These are phyloP conservation scores for Calliphora vicina DNA, from an alignment of 1,140 invertebrate genomes.

Conservation along the genomic window DNA sequence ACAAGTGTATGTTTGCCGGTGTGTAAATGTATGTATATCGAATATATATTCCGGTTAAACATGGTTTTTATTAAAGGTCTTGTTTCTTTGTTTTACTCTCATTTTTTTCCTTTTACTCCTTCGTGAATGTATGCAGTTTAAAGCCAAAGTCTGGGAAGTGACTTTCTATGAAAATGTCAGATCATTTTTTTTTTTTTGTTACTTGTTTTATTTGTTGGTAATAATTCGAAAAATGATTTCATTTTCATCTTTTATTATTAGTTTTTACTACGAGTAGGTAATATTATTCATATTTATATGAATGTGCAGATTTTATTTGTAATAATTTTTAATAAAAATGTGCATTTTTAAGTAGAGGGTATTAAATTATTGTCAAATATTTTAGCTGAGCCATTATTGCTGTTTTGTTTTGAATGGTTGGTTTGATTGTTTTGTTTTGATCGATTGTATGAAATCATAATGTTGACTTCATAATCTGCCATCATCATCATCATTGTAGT, in stretches of 20 bases:
- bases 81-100: neutral
- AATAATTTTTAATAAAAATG: neutral
- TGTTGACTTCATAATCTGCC: slow-evolving; percentile 28
- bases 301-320: neutral
- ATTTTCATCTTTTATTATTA: neutral
- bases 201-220: neutral
- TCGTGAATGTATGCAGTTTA: neutral
- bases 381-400: neutral
- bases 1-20: neutral
- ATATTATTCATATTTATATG: neutral
- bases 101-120: neutral
- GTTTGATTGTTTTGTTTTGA: neutral
- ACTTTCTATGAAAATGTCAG: slow-evolving; percentile 10
- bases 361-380: slow-evolving; percentile 2
- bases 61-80: neutral
- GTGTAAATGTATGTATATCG: neutral
- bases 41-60: neutral
- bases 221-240: neutral
- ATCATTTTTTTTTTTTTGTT: neutral
- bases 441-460: slow-evolving; percentile 29
- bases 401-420: neutral
- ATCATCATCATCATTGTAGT: neutral
- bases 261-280: no score
- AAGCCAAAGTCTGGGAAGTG: neutral
- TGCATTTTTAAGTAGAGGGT: neutral